Conservation (phyloP, 2,797 vertebrate genomes). For the Thripadectes ignobilis region DNA sequence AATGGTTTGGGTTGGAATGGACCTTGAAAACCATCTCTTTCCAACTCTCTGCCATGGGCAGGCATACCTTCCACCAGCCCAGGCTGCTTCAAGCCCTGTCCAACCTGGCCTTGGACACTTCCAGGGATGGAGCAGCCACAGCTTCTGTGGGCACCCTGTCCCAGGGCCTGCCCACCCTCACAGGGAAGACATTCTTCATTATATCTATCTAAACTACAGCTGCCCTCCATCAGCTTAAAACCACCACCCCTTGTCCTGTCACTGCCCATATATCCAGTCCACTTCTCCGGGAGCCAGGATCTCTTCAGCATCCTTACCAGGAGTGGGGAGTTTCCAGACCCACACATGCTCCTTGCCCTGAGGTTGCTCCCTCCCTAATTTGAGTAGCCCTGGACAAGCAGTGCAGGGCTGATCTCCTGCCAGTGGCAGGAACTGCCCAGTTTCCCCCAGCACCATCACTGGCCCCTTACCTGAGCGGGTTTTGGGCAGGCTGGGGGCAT, state of each 20-base stretch:
- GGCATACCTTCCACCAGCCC: background rate
- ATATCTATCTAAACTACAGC: background rate
- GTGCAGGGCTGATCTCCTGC: background rate
- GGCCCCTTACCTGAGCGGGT: conserved; percentile 89
- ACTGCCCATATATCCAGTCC: too few relatives aligned
- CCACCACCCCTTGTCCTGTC: background rate
- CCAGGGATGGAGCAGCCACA: background rate
- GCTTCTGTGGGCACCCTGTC: background rate
- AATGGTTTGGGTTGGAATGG: background rate
- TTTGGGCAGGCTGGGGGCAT: conserved; percentile 92
- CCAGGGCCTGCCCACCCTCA: fast-evolving
- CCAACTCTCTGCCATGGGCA: background rate
- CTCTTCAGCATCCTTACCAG: background rate
- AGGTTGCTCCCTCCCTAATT: background rate
- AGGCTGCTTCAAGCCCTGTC: fast-evolving
- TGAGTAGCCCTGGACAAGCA: background rate
- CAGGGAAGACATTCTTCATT: background rate
- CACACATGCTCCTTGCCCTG: background rate
- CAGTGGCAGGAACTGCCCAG: background rate
- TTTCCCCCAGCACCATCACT: background rate
- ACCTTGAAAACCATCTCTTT: background rate
- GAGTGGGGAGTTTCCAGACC: background rate
- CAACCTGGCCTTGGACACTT: fast-evolving
- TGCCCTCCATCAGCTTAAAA: background rate
- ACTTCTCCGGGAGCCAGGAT: background rate